Base-by-base conservation (phyloP, 2,888 invertebrate species). In the Scrobipalpa atriplicella region DNA sequence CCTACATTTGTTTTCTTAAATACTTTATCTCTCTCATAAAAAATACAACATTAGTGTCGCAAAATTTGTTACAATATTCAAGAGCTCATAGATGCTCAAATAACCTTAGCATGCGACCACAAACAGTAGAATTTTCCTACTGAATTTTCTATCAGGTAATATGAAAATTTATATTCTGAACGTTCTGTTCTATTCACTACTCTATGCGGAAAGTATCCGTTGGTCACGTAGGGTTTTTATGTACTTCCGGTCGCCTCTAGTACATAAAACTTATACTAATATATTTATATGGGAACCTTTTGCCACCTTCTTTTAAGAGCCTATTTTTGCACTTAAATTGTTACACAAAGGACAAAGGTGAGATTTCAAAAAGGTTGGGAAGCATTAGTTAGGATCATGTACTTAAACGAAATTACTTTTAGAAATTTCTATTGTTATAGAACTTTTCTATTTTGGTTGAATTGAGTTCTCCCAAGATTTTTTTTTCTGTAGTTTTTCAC, bases 221-320 rank as follows among this genome's bases (percentile, higher is more conserved):
- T 66, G 72, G 75, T 77, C 79, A 79, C 79, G 78, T 78, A 72
- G 65, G 66, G 70, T 76, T 77, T 79, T 79, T 78, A 79, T 74
- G 75, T 75, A 74, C 70, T 78, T 78, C 76, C 78, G 74, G 73
- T 76, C 71, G 39, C 38, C 62, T 38, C 16, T 38, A n/a, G 38
- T 54, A 67, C 67, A 70, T 68, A 66, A 61, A 66, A 64, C 60
- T 68, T 43, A 68, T 68, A 68, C 51, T 63, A 60, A 66, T 64
- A 54, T 61, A 62, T 66, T 64, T 64, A 66, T 66, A 58, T 61
- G n/a, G 39, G 19, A 3, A 21, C 29, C 64, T 52, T 61, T 64
- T 64, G 60, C 64, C 67, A 61, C 60, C 65, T 60, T 60, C 51
- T 16, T 61, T 54, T 29, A 29, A 29, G 39, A 21, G 61, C 56